Evolutionary conservation across 2,113 vertebrate species (phyloP).

Genomic region (Bufo bufo): DNA sequence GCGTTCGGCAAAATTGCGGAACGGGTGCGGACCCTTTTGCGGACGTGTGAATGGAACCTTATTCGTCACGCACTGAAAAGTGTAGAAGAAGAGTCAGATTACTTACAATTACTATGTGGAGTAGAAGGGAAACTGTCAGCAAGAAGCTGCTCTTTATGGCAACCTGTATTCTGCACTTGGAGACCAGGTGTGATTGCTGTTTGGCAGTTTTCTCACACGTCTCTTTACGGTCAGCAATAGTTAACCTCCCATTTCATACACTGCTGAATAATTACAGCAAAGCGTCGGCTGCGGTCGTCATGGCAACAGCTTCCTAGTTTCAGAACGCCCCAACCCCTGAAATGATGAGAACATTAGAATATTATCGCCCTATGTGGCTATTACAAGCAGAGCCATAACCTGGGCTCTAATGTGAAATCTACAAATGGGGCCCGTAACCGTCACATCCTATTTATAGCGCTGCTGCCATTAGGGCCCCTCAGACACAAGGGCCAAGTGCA

Average conservation of each 20-base stretch:
- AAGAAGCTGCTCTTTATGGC: too few relatives aligned
- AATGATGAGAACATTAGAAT: constrained; percentile 4
- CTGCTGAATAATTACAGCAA: not conserved
- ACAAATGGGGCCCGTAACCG: not conserved
- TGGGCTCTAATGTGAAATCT: not conserved
- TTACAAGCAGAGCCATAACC: not conserved
- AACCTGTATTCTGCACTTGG: too few relatives aligned
- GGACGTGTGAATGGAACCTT: too few relatives aligned
- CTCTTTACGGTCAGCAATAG: not conserved
- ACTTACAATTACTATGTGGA: too few relatives aligned
- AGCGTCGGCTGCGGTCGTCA: not conserved
- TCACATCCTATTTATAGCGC: not conserved
- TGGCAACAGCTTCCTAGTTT: not conserved
- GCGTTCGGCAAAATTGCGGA: too few relatives aligned
- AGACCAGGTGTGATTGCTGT: too few relatives aligned
- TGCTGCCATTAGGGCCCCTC: not conserved
- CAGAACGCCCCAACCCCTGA: not conserved
- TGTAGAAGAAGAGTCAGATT: too few relatives aligned
- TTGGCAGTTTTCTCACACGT: too few relatives aligned
- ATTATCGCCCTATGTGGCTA: not conserved
- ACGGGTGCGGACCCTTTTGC: too few relatives aligned
- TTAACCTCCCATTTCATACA: not conserved
- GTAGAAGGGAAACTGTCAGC: too few relatives aligned
- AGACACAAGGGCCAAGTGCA: not conserved
- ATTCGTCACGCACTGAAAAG: too few relatives aligned